A percentile compares a stretch with the other conserved stretches of the same genome.
Conservation (phyloP, 2,113 vertebrate species). For the Oncorhynchus keta region DNA sequence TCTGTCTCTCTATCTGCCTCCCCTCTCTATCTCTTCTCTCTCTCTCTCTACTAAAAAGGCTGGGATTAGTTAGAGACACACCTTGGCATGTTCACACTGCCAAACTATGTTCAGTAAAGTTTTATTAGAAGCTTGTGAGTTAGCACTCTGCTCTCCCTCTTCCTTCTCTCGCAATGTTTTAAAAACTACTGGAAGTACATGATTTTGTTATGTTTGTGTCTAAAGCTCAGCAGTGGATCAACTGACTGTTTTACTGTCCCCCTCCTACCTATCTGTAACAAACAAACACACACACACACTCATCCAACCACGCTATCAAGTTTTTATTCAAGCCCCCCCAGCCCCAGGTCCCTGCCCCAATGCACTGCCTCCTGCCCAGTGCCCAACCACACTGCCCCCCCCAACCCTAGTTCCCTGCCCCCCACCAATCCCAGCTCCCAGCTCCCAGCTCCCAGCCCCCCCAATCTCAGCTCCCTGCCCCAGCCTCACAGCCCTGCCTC, state of each 20-base stretch:
- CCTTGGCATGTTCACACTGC: background rate
- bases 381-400: too few relatives aligned
- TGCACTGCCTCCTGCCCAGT: background rate
- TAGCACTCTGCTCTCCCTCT: background rate
- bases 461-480: too few relatives aligned
- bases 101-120: background rate
- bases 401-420: background rate
- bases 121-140: conserved; percentile 2
- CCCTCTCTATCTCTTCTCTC: background rate
- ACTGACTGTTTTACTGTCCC: conserved; percentile 20
- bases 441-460: background rate
- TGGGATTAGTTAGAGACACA: background rate
- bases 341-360: background rate
- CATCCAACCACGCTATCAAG: conserved; percentile 13
- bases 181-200: conserved; percentile 26
- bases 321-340: conserved; percentile 5
- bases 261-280: too few relatives aligned
- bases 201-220: conserved; percentile 42
- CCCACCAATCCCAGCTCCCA: too few relatives aligned
- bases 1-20: too few relatives aligned
- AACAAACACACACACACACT: background rate
- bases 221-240: conserved; percentile 8
- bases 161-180: conserved; percentile 34
- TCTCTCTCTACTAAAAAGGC: background rate
- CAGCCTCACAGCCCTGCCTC: background rate